Evolutionary conservation across 2,888 invertebrate genomes (phyloP), one percentile per base, ranked within the genome.

Genomic region (Rhyacophila evoluta): DNA sequence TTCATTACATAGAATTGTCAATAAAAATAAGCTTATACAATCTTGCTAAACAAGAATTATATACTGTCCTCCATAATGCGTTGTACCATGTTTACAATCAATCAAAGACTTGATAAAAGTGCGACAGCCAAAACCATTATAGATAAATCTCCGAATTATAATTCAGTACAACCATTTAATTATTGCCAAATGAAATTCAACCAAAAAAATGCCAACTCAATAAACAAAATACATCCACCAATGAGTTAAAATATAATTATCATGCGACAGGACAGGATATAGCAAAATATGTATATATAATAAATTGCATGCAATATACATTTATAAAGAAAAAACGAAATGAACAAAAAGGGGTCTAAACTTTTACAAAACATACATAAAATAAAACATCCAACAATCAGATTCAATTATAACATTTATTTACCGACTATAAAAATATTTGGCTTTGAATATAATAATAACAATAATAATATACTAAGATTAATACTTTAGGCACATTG

Each of bases 301-400:
- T n/a, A n/a, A 41, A 41, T 5, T 19, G 19, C 19, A 33, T 33
- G 29, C 29, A 33, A 33, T 33, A 70, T 70, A 15, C 29, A 33
- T n/a, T 8, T 41, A 86, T 86, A 85, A 78, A 83, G 78, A 73
- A 75, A 55, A 82, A 78, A 29, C 37, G n/a, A 81, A 81, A 79
- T 74, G 80, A 78, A n/a, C n/a, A n/a, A 81, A 81, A 79, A 78
- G 79, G 83, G 82, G 81, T 81, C 72, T 73, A 83, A 79, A 82
- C 79, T 82, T 80, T 80, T 79, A 83, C 82, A 83, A 78, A 82
- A 81, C 72, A 15, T 33, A 39, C 69, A 72, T 72, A 39, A 19
- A 33, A 28, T 19, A 15, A 55, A 55, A 55, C 55, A 55, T 55
- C 55, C 55, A 55, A 55, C 25, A 55, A 19, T 55, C 8, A 55